Base-by-base conservation (phyloP, 1,140 invertebrate species). In the Drosophila equinoxialis region DNA sequence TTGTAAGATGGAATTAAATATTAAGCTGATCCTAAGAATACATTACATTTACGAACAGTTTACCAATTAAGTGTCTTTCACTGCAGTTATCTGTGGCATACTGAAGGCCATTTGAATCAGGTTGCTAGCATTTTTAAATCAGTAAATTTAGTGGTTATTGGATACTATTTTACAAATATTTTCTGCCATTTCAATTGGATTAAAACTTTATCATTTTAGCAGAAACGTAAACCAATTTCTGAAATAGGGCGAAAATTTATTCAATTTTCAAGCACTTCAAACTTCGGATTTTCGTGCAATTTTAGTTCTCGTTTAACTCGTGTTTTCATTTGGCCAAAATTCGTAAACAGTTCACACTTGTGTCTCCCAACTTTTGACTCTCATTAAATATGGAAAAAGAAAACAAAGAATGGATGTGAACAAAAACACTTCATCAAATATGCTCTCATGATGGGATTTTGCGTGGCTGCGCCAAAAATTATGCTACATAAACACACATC, bases 391-490 rank as follows among this genome's bases (percentile, higher is more conserved):
- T 51, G 45, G 17, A 51, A 23, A 51, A 14, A 51, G 17, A 51
- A 51, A 51, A 41, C 13, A 30, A 30, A 45, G 8, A 13, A 26
- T 62, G 10, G 2, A 42, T 6, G 17, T 20, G 11, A 26, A n/a
- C 39, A 42, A 61, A 61, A 26, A 62, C 14, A 58, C 45, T 79
- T 61, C 59, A 64, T 61, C 67, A 74, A 69, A 59, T 65, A 80
- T 73, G 45, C 65, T 71, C 64, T 23, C 48, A 65, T 62, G 66
- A 39, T 51, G 45, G 45, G 20, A 51, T 51, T 51, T 63, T 59
- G 68, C 73, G 66, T 75, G 45, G 33, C 66, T 62, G 67, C 65
- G 68, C 45, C 64, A 71, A 74, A 78, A 81, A 79, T 62, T 67
- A 74, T 65, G 60, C 74, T 72, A 68, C 62, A 59, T 33, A 73